Percentiles rank a stretch among this genome's conserved stretches.
Conservation (phyloP, 2,888 invertebrate species). For the Perizoma flavofasciatum region DNA sequence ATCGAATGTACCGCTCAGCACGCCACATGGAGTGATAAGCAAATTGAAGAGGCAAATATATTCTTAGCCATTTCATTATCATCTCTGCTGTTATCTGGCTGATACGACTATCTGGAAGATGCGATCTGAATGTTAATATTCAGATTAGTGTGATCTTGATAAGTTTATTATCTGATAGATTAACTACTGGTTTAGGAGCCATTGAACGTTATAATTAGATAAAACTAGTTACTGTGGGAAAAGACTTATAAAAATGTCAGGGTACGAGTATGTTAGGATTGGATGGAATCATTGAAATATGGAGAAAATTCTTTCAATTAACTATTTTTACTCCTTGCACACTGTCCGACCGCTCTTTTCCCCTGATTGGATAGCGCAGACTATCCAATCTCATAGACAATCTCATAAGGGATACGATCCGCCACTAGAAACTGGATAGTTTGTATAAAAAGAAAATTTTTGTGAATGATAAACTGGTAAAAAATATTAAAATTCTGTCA, state of each 20-base stretch:
- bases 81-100: constrained; percentile 13
- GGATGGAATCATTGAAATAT: no score
- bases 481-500: no score
- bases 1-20: constrained; percentile 8
- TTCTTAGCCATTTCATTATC: constrained; percentile 14
- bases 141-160: constrained; percentile 22
- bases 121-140: constrained; percentile 23
- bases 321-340: no score
- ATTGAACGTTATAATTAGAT: background rate
- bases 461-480: no score
- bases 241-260: background rate
- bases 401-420: no score
- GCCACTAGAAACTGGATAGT: no score
- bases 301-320: no score
- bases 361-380: no score
- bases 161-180: constrained; percentile 3
- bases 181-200: background rate
- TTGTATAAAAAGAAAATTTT: no score
- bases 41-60: constrained; percentile 28
- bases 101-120: constrained; percentile 13
- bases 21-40: constrained; percentile 22
- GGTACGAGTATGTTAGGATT: no score
- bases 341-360: no score
- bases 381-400: no score
- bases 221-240: background rate